Conservation (phyloP, 2,888 invertebrate species). For the Geophilus truncorum region DNA sequence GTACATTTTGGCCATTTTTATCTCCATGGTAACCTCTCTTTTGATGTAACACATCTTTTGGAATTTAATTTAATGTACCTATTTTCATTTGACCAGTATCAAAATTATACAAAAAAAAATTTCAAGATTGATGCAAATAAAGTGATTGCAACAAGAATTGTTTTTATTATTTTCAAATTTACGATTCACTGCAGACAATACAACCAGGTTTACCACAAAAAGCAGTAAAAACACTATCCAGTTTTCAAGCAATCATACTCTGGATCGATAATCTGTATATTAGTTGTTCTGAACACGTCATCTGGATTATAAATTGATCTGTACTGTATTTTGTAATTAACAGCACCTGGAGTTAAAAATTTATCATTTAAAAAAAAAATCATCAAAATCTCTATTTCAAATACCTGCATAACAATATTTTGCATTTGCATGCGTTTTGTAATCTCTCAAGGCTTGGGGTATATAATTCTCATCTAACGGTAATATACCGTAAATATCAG, state of each 20-base stretch:
- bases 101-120: too few relatives aligned
- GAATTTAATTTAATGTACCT: too few relatives aligned
- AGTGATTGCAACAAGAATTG: too few relatives aligned
- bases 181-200: not conserved
- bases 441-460: not conserved
- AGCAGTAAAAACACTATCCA: not conserved
- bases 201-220: not conserved
- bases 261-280: not conserved
- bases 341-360: not conserved
- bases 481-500: not conserved
- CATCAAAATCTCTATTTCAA: too few relatives aligned
- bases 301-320: not conserved
- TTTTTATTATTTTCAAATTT: too few relatives aligned
- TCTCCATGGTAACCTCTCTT: too few relatives aligned
- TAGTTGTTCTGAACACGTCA: not conserved
- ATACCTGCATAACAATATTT: not conserved
- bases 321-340: not conserved
- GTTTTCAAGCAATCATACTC: not conserved
- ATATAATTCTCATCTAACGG: not conserved
- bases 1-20: too few relatives aligned
- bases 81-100: too few relatives aligned
- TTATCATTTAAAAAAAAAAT: too few relatives aligned
- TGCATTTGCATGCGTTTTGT: not conserved
- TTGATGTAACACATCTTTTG: too few relatives aligned
- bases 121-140: too few relatives aligned